Conservation (phyloP, 2,113 vertebrate species). For the Arizona elegans region DNA sequence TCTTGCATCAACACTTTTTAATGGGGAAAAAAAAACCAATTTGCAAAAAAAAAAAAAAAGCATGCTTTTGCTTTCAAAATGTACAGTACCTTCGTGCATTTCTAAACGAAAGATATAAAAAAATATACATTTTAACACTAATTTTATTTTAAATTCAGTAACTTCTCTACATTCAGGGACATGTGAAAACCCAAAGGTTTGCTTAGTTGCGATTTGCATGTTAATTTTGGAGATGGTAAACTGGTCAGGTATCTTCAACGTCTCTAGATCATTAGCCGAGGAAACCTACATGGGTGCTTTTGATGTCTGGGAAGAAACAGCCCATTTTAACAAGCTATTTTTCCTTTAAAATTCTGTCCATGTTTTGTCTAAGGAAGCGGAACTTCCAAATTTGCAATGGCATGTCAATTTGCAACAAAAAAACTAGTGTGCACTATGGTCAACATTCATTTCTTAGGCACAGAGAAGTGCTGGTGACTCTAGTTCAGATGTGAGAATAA, state of each 20-base stretch:
- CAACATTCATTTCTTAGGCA: not conserved
- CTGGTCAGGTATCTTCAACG: not conserved
- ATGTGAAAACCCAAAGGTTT: not conserved
- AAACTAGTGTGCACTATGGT: not conserved
- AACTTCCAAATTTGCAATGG: not conserved
- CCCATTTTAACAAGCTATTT: not conserved
- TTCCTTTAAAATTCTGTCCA: not conserved
- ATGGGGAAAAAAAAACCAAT: not conserved
- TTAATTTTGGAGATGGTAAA: not conserved
- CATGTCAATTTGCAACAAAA: not conserved
- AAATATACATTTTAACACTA: not conserved
- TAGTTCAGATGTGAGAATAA: not conserved
- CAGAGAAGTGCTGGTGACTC: not conserved
- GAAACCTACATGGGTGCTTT: not conserved
- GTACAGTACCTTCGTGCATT: not conserved
- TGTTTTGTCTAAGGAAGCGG: not conserved
- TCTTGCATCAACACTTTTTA: not conserved
- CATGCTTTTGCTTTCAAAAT: not conserved
- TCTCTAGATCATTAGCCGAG: not conserved
- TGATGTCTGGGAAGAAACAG: not conserved
- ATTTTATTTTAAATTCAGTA: not conserved
- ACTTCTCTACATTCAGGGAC: not conserved
- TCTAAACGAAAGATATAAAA: not conserved
- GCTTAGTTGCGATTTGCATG: not conserved
- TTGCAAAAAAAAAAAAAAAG: not conserved